Percentiles rank a stretch among this genome's conserved stretches.
Conservation (phyloP, 1,140 invertebrate genomes). For the Dinothrombium tinctorium region DNA sequence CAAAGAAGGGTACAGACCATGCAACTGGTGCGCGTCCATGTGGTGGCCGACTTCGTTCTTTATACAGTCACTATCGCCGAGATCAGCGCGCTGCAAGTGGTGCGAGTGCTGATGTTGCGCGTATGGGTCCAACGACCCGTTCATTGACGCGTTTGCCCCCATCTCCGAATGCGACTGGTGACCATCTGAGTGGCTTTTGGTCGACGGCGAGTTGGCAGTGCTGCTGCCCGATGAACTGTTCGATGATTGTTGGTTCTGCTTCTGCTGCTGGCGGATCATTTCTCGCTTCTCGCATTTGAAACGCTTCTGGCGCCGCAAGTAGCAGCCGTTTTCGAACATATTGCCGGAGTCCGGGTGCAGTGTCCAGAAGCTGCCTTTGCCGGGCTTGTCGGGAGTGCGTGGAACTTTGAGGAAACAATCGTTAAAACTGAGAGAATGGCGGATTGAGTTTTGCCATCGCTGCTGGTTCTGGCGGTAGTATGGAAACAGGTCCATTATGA, state of each 20-base stretch:
- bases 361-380: slow-evolving; percentile 88
- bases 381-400: slow-evolving; percentile 88
- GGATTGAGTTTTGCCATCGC: slow-evolving; percentile 96
- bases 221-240: too few species aligned
- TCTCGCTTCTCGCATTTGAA: slow-evolving; percentile 96
- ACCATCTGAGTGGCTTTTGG: too few species aligned
- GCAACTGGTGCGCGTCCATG: slow-evolving; percentile 2
- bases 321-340: slow-evolving; percentile 99
- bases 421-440: slow-evolving; percentile 82
- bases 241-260: too few species aligned
- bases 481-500: slow-evolving; percentile 97
- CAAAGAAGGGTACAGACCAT: not conserved
- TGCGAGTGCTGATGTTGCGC: too few species aligned
- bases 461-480: slow-evolving; percentile 94
- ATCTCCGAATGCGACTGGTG: too few species aligned
- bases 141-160: too few species aligned
- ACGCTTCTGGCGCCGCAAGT: slow-evolving; percentile 80
- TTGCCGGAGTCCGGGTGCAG: slow-evolving; percentile 94
- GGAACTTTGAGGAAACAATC: slow-evolving; percentile 99
- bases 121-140: too few species aligned
- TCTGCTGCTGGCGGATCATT: too few species aligned
- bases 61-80: too few species aligned
- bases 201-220: too few species aligned
- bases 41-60: too few species aligned
- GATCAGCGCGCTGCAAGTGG: too few species aligned